These are phyloP conservation scores for Peromyscus eremicus DNA, from an alignment of 2,797 vertebrate species.

Conservation along the genomic window DNA sequence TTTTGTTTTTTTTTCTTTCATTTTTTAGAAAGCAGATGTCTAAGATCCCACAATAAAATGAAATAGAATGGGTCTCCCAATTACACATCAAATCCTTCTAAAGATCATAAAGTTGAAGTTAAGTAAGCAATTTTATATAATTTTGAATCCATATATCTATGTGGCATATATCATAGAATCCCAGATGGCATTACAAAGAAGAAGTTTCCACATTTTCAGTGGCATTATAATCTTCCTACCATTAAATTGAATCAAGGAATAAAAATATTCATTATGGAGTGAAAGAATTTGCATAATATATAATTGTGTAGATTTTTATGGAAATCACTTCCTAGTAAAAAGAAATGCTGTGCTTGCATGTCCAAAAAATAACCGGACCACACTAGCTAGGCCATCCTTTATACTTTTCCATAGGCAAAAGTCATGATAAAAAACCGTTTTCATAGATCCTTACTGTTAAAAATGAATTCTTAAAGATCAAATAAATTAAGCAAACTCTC, in stretches of 20 bases:
- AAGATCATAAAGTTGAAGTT: slow-evolving; percentile 52
- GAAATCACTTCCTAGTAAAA: slow-evolving; percentile 62
- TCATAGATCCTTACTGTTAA: slow-evolving; percentile 47
- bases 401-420: slow-evolving; percentile 56
- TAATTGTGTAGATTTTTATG: slow-evolving; percentile 73
- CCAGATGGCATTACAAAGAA: slow-evolving; percentile 71
- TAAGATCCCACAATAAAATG: slow-evolving; percentile 34
- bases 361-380: slow-evolving; percentile 38
- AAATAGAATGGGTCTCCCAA: neutral
- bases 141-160: slow-evolving; percentile 42
- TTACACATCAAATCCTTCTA: slow-evolving; percentile 43
- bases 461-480: slow-evolving; percentile 59
- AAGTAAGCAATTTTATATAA: slow-evolving; percentile 60
- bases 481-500: slow-evolving; percentile 56
- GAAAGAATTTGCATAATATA: slow-evolving; percentile 65
- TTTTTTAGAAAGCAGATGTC: slow-evolving; percentile 2
- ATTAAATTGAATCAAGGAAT: slow-evolving; percentile 78
- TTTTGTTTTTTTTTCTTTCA: neutral
- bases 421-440: slow-evolving; percentile 54
- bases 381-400: neutral
- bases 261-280: slow-evolving; percentile 78
- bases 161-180: slow-evolving; percentile 57
- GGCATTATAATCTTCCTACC: slow-evolving; percentile 66
- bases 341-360: slow-evolving; percentile 58
- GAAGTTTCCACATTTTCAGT: slow-evolving; percentile 64